Conservation (phyloP, 2,888 invertebrate species). For the Monochamus alternatus region DNA sequence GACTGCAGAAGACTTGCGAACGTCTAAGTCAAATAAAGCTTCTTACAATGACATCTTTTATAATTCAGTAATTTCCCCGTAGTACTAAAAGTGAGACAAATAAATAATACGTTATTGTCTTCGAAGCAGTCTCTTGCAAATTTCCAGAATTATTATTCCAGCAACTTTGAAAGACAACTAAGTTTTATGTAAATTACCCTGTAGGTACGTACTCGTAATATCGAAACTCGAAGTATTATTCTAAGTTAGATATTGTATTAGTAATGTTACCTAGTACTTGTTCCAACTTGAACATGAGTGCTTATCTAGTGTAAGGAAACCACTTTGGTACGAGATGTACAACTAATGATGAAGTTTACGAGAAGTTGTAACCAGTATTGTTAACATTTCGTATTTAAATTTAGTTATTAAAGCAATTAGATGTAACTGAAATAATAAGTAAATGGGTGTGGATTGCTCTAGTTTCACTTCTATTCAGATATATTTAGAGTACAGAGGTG, state of each 20-base stretch:
- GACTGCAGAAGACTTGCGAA: neutral
- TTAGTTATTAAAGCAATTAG: neutral
- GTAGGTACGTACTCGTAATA: neutral
- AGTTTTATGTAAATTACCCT: constrained; percentile 11
- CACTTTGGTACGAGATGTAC: constrained; percentile 3
- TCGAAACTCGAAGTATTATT: constrained; percentile 9
- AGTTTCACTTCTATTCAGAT: too few relatives aligned
- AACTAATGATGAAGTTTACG: constrained; percentile 11
- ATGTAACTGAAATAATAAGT: neutral
- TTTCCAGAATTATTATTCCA: constrained; percentile 36
- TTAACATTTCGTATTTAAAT: neutral
- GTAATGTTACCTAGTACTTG: constrained; percentile 10
- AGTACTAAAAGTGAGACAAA: constrained; percentile 36
- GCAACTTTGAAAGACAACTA: constrained; percentile 33
- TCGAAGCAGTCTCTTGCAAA: constrained; percentile 36
- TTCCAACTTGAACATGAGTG: constrained; percentile 9
- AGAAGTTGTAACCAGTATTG: constrained; percentile 5
- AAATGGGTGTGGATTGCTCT: neutral
- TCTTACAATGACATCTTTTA: constrained; percentile 43
- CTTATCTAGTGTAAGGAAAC: constrained; percentile 7
- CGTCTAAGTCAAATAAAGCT: constrained; percentile 34
- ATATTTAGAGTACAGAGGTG: too few relatives aligned
- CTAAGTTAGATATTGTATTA: constrained; percentile 14
- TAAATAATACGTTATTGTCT: constrained; percentile 22
- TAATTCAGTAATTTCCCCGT: constrained; percentile 48